Percentiles rank a stretch among this genome's conserved stretches.
These are phyloP conservation scores for Myripristis murdjan DNA, from an alignment of 2,797 vertebrate genomes.

Conservation along the genomic window DNA sequence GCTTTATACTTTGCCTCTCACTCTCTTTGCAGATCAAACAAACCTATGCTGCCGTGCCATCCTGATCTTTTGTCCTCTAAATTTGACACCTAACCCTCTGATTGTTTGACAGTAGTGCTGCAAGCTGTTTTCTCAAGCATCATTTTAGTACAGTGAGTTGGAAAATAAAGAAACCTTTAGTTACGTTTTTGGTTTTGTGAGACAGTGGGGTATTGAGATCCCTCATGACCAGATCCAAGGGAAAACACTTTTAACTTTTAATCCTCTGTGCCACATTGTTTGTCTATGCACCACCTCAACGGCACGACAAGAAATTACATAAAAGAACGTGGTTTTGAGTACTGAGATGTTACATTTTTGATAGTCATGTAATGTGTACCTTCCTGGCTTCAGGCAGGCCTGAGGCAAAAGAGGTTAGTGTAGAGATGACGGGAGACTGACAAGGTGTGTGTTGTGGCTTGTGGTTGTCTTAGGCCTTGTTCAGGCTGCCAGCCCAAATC, in stretches of 20 bases:
- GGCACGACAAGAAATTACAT: too few relatives aligned
- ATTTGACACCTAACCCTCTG: not conserved
- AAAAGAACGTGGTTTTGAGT: too few relatives aligned
- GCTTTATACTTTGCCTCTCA: not conserved
- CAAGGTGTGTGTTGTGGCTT: not conserved
- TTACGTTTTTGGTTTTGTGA: slow-evolving; percentile 11
- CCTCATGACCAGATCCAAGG: too few relatives aligned
- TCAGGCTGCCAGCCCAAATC: too few relatives aligned
- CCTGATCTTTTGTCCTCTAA: not conserved
- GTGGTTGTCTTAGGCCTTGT: too few relatives aligned
- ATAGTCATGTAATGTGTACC: too few relatives aligned
- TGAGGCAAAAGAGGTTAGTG: too few relatives aligned
- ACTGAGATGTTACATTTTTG: too few relatives aligned
- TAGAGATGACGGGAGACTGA: too few relatives aligned
- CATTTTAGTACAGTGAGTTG: not conserved
- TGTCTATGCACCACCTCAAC: not conserved
- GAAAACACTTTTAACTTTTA: slow-evolving; percentile 9
- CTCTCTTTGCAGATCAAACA: not conserved
- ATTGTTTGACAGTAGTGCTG: too few relatives aligned
- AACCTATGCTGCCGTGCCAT: not conserved
- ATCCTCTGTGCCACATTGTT: not conserved
- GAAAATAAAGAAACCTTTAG: not conserved
- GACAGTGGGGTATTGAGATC: not conserved
- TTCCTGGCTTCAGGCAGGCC: too few relatives aligned
- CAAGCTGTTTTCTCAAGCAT: not conserved